A percentile compares a stretch with the other conserved stretches of the same genome.
These are phyloP conservation scores for Odontomyia ornata DNA, from an alignment of 2,888 invertebrate genomes.

Conservation along the genomic window DNA sequence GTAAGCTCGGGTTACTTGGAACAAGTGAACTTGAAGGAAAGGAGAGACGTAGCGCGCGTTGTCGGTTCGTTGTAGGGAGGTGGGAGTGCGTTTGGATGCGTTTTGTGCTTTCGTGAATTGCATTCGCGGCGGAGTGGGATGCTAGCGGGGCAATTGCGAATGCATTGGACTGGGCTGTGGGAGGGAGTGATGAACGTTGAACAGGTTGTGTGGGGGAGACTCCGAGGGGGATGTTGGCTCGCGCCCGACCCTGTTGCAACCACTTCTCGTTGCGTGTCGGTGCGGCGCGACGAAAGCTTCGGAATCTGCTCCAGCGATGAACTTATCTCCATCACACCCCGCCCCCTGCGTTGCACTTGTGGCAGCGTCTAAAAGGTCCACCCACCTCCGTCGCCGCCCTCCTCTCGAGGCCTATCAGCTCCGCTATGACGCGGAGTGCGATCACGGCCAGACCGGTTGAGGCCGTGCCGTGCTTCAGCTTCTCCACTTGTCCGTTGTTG, in stretches of 20 bases:
- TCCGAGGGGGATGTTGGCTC: background rate
- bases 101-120: background rate
- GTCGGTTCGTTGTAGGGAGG: background rate
- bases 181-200: background rate
- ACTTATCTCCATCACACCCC: background rate
- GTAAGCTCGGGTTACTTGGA: background rate
- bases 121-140: background rate
- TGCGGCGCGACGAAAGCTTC: background rate
- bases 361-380: background rate
- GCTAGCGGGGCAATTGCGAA: background rate
- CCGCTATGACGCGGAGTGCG: background rate
- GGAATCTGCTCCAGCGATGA: background rate
- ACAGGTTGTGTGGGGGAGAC: background rate
- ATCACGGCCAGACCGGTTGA: conserved; percentile 21
- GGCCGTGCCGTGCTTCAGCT: background rate
- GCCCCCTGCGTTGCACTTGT: background rate
- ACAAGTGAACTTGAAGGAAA: background rate
- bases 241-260: conserved; percentile 23
- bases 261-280: background rate
- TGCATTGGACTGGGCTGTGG: background rate
- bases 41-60: background rate
- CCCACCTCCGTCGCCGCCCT: background rate
- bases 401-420: background rate
- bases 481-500: background rate
- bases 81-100: background rate